Percentiles rank a stretch among this genome's conserved stretches.
Conservation (phyloP, 2,888 invertebrate genomes). For the Scaptomyza flava region DNA sequence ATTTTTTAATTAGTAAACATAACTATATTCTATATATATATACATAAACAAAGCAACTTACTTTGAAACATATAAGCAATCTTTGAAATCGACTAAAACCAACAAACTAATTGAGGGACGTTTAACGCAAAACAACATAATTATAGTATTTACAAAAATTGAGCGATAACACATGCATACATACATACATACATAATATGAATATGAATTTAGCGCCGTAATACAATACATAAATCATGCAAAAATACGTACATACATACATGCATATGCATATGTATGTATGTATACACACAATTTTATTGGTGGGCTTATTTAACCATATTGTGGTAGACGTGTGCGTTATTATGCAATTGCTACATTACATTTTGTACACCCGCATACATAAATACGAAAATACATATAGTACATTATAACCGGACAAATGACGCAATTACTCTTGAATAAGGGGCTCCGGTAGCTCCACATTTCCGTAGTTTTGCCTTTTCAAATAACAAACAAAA, state of each 20-base stretch:
- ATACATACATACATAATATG: slow-evolving; percentile 17
- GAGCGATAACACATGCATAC: slow-evolving; percentile 25
- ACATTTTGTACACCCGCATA: slow-evolving; percentile 16
- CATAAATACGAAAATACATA: slow-evolving; percentile 26
- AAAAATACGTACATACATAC: slow-evolving; percentile 30
- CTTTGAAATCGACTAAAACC: slow-evolving; percentile 72
- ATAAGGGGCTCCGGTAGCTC: slow-evolving; percentile 31
- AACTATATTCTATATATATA: slow-evolving; percentile 18
- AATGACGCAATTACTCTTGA: slow-evolving; percentile 17
- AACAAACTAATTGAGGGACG: slow-evolving; percentile 26
- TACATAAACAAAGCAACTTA: slow-evolving; percentile 68
- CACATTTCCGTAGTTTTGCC: slow-evolving; percentile 66
- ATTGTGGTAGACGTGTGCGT: slow-evolving; percentile 51
- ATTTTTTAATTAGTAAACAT: slow-evolving; percentile 42
- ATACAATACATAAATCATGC: slow-evolving; percentile 5
- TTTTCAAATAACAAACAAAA: slow-evolving; percentile 30
- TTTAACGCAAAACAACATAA: slow-evolving; percentile 31
- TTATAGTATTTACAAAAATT: slow-evolving; percentile 41
- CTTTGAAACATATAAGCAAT: slow-evolving; percentile 81
- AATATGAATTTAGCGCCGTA: too few relatives aligned
- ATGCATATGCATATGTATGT: too few relatives aligned
- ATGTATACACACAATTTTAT: slow-evolving; percentile 41
- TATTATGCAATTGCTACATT: slow-evolving; percentile 26
- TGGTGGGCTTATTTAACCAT: slow-evolving; percentile 66
- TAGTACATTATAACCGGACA: slow-evolving; percentile 3